Evolutionary conservation across 2,888 invertebrate genomes (phyloP), one percentile per base, ranked within the genome.

Genomic region (Allygus modestus): DNA sequence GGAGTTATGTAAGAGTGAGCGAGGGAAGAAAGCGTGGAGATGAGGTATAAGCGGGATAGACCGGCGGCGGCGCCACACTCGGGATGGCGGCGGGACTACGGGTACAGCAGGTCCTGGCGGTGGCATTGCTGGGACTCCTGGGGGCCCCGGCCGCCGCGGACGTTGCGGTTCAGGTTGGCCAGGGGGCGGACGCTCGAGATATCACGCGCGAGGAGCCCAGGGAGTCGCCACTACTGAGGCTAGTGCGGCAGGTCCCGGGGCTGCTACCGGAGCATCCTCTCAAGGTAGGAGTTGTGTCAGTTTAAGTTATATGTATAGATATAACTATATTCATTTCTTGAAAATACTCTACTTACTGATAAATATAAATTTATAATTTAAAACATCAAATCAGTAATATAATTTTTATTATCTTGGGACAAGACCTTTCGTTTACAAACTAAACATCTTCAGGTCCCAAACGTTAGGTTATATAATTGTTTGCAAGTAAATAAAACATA

Each of bases 1-100:
- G 20, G 71, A 41, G 69, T 71, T 71, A 71, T 71, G 71, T 41
- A 33, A 71, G n/a, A n/a, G n/a, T 5, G 69, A 20, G n/a, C 20
- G 41, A 1, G 71, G 41, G 71, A 71, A 71, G 71, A 71, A 33
- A 71, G 71, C 71, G 37, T 33, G 37, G 20, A 41, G 37, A 37
- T 41, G 71, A n/a, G 20, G 71, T 65, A 65, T 65, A 65, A 65
- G 31, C 65, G 1, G 65, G 31, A 5, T 1, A 9, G 69, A 4
- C 9, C 11, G 20, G 41, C 37, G 20, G 33, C 0, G 71, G 20
- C 20, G 37, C n/a, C 17, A 9, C n/a, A 41, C 23, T n/a, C 20
- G 17, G 41, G 20, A 20, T 37, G 41, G n/a, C 0, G 37, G 20
- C 31, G 4, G 4, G 20, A 11, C 65, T 41, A n/a, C n/a, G n/a